Evolutionary conservation across 2,797 vertebrate species (phyloP).

Genomic region (Neoniphon sammara): DNA sequence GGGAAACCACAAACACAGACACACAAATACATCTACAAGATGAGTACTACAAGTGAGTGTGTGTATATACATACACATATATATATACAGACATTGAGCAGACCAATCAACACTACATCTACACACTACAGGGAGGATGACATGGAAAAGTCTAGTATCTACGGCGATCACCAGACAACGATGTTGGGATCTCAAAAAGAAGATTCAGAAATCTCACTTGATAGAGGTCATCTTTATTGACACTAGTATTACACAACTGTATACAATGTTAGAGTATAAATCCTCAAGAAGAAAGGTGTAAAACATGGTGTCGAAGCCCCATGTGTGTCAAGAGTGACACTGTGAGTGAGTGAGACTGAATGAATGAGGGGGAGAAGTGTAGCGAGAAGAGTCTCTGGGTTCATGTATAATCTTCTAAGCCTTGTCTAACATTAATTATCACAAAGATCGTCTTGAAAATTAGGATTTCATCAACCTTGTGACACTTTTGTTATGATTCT

Average conservation of each 20-base stretch:
- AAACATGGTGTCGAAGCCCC: slow-evolving; percentile 70
- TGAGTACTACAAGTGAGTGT: slow-evolving; percentile 6
- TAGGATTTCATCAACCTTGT: slow-evolving; percentile 19
- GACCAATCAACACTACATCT: slow-evolving; percentile 19
- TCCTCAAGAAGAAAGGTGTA: slow-evolving; percentile 67
- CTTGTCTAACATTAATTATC: background rate
- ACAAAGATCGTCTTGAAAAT: background rate
- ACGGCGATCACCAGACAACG: slow-evolving; percentile 29
- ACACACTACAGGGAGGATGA: slow-evolving; percentile 28
- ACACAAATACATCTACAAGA: slow-evolving; percentile 19
- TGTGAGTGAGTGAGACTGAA: slow-evolving; percentile 31
- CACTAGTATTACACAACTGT: slow-evolving; percentile 84
- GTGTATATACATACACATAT: background rate
- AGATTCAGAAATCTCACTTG: slow-evolving; percentile 75
- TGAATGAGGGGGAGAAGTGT: slow-evolving; percentile 14
- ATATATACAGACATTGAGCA: slow-evolving; percentile 16
- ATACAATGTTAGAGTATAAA: slow-evolving; percentile 83
- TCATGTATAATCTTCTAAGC: slow-evolving; percentile 22
- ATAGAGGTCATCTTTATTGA: slow-evolving; percentile 94
- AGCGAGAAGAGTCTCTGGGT: slow-evolving; percentile 3
- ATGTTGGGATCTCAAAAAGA: slow-evolving; percentile 58
- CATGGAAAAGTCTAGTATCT: slow-evolving; percentile 27
- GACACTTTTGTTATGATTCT: slow-evolving; percentile 19
- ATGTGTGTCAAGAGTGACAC: slow-evolving; percentile 27
- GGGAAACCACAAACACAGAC: slow-evolving; percentile 14